These are phyloP conservation scores for Adelges cooleyi DNA, from an alignment of 1,140 invertebrate genomes.

Conservation along the genomic window DNA sequence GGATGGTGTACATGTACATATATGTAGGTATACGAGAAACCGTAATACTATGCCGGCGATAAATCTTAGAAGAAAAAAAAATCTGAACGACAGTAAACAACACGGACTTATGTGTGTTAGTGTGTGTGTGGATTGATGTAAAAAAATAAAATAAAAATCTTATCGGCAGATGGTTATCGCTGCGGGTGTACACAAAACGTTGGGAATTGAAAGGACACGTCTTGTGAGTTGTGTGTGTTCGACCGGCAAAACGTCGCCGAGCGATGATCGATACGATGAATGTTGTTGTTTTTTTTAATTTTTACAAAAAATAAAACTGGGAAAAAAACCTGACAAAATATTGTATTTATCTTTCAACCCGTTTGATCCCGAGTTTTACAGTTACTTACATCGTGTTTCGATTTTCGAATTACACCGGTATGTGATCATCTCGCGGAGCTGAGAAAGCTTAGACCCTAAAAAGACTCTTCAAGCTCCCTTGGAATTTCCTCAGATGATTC, in stretches of 20 bases:
- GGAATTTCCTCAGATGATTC: no score
- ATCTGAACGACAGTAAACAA: conserved; percentile 24
- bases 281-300: no score
- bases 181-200: neutral
- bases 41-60: conserved; percentile 14
- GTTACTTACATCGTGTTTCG: no score
- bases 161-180: conserved; percentile 26
- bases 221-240: neutral
- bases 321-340: no score
- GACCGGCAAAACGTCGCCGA: neutral
- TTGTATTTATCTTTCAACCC: no score
- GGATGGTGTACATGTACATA: no score
- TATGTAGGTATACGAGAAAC: conserved; percentile 9
- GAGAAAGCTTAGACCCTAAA: no score
- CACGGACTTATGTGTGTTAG: conserved; percentile 5
- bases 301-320: no score
- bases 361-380: no score
- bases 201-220: neutral
- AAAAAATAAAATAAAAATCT: conserved; percentile 26
- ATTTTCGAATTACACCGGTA: no score
- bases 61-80: conserved; percentile 18
- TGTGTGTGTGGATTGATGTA: conserved; percentile 18
- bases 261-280: conserved; percentile 14
- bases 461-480: no score
- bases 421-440: no score